Base-by-base conservation (phyloP, 2,888 invertebrate genomes). In the Podabrus alpinus region DNA sequence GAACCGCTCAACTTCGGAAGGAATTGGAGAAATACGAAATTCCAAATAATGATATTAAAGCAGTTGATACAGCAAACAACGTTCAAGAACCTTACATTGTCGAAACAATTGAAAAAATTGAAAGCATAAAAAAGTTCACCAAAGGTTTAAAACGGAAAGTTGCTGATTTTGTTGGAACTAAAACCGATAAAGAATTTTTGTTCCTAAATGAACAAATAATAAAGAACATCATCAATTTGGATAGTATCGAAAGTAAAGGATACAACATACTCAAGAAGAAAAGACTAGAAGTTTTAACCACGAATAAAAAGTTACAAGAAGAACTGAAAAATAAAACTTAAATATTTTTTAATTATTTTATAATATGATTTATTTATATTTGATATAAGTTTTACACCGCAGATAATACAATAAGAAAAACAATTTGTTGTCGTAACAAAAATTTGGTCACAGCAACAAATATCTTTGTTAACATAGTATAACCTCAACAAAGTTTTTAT, bases 211-310 rank as follows among this genome's bases (percentile, higher is more conserved):
- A 72, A 45, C 17, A 61, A 10, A 10, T 72, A 9, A 72, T 72
- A 13, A 62, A 17, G 25, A 72, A 72, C 9, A 60, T 62, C 1
- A 24, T 72, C 5, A 25, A 15, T 7, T 9, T 72, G 10, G 72
- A 72, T 61, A 45, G 29, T 15, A 67, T 72, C 61, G 72, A 72
- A 25, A 68, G 60, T n/a, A 60, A 68, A 5, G 72, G 68, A 4
- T 29, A 62, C 19, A 15, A 17, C 19, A 11, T 68, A 25, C 29
- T 72, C 5, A 60, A 67, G 19, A 62, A 62, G n/a, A 64, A 60
- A 16, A 61, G 72, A 21, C 59, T 67, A 9, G 45, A 45, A 29
- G 72, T 21, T 10, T 17, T 68, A 15, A 16, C 15, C 10, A 13
- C n/a, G 13, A 17, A 45, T 17, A n/a, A 59, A 68, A 59, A 68